Conservation (phyloP, 92 coral and sea anemone species). For the Diadumene lineata region DNA sequence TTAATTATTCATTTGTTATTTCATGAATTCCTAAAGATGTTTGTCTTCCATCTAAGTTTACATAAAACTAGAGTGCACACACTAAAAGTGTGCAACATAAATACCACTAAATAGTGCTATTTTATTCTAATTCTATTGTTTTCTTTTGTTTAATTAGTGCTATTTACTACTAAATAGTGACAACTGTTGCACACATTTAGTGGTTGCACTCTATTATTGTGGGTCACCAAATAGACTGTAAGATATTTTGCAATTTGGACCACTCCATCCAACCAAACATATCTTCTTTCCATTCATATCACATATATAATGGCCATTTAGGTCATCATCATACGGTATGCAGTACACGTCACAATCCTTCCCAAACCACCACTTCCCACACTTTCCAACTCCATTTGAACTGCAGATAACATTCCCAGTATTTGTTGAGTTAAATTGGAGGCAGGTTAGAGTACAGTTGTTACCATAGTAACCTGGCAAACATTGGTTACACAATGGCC, state of each 20-base stretch:
- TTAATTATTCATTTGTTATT: too few relatives aligned
- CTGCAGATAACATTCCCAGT: slow-evolving; percentile 22
- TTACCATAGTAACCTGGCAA: slow-evolving; percentile 22
- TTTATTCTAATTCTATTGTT: too few relatives aligned
- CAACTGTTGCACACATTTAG: too few relatives aligned
- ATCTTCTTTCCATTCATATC: slow-evolving; percentile 31
- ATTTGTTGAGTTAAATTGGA: neutral
- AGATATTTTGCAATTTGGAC: slow-evolving; percentile 21
- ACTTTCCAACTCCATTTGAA: slow-evolving; percentile 11
- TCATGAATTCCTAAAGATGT: too few relatives aligned
- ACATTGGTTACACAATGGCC: slow-evolving; percentile 24
- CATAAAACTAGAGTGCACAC: too few relatives aligned
- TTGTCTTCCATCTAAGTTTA: too few relatives aligned
- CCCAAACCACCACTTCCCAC: slow-evolving; percentile 50
- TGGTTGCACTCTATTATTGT: neutral
- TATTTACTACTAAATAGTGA: too few relatives aligned
- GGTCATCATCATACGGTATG: slow-evolving; percentile 42
- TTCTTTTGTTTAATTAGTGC: too few relatives aligned
- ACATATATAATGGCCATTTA: slow-evolving; percentile 41
- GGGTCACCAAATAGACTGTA: slow-evolving; percentile 21
- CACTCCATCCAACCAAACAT: slow-evolving; percentile 37
- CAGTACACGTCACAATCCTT: slow-evolving; percentile 34
- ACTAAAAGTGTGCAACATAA: too few relatives aligned
- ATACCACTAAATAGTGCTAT: too few relatives aligned
- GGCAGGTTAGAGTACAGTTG: slow-evolving; percentile 30